These are phyloP conservation scores for Drosophila sp. DNA, from an alignment of 1,140 invertebrate genomes.

Conservation along the genomic window DNA sequence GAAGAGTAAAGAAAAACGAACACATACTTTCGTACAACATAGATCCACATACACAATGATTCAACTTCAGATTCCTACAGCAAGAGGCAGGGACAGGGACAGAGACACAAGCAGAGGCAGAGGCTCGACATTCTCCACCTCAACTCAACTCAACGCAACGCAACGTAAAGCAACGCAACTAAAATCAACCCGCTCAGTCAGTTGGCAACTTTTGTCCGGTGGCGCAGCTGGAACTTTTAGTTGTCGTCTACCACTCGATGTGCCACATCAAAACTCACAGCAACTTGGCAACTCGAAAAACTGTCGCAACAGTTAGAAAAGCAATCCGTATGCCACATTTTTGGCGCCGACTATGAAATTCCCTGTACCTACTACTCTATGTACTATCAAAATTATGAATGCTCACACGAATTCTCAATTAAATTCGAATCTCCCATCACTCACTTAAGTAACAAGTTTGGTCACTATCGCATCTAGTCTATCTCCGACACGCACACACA, in stretches of 20 bases:
- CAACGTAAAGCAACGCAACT: constrained; percentile 20
- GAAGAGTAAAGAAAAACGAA: constrained; percentile 12
- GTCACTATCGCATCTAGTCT: no score
- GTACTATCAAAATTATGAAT: no score
- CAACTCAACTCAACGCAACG: constrained; percentile 18
- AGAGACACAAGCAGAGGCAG: not conserved
- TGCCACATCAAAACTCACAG: constrained; percentile 73
- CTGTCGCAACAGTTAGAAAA: constrained; percentile 63
- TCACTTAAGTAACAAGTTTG: no score
- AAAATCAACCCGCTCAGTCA: constrained; percentile 38
- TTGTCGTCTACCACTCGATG: constrained; percentile 62
- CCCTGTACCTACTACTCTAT: not conserved
- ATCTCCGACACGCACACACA: no score
- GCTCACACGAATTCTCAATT: not conserved
- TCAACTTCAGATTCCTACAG: constrained; percentile 2
- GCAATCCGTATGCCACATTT: not conserved
- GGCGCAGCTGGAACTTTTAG: constrained; percentile 53
- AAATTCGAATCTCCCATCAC: not conserved
- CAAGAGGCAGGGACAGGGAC: not conserved
- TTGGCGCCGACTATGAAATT: not conserved
- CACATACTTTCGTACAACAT: constrained; percentile 7
- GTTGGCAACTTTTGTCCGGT: constrained; percentile 61
- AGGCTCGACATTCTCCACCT: not conserved
- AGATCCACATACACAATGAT: constrained; percentile 1
- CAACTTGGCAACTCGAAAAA: constrained; percentile 65